A percentile compares a stretch with the other conserved stretches of the same genome.
These are phyloP conservation scores for Sussaba pulchella DNA, from an alignment of 2,888 invertebrate species.

Conservation along the genomic window DNA sequence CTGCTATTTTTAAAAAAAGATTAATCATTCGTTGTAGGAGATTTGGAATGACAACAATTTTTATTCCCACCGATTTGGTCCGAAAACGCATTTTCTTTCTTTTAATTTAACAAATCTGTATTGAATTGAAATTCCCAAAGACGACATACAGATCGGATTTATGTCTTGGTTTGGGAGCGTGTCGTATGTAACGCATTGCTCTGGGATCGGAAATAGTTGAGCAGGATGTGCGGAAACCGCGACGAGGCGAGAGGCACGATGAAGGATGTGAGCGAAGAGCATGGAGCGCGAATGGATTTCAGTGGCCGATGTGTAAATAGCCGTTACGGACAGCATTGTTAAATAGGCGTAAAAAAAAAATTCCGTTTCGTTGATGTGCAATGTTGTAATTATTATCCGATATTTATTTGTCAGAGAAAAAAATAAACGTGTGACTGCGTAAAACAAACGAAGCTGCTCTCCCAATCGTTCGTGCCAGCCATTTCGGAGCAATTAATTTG, in stretches of 20 bases:
- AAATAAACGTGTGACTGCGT: constrained; percentile 42
- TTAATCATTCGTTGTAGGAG: not conserved
- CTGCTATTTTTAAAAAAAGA: constrained; percentile 5
- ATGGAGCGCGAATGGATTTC: constrained; percentile 66
- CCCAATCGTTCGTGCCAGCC: constrained; percentile 36
- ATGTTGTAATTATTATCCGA: constrained; percentile 72
- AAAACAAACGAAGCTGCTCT: constrained; percentile 31
- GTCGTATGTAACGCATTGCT: constrained; percentile 40
- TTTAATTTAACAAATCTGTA: too few species aligned
- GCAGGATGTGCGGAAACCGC: too few species aligned
- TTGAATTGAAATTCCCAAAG: too few species aligned
- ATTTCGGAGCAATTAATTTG: constrained; percentile 44
- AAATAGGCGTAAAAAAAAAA: constrained; percentile 68
- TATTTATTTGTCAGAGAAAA: constrained; percentile 67
- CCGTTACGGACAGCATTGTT: constrained; percentile 68
- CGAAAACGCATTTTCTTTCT: too few species aligned
- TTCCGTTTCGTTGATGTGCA: constrained; percentile 69
- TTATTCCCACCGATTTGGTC: not conserved
- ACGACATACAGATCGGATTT: too few species aligned
- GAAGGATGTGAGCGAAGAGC: too few species aligned
- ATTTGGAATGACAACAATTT: not conserved
- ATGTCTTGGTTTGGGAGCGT: too few species aligned
- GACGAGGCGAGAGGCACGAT: too few species aligned
- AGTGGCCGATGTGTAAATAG: constrained; percentile 64
- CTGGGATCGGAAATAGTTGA: not conserved